phyloP scores from a whole-genome alignment of 2,113 vertebrate genomes.

The Eretmochelys imbricata region DNA sequence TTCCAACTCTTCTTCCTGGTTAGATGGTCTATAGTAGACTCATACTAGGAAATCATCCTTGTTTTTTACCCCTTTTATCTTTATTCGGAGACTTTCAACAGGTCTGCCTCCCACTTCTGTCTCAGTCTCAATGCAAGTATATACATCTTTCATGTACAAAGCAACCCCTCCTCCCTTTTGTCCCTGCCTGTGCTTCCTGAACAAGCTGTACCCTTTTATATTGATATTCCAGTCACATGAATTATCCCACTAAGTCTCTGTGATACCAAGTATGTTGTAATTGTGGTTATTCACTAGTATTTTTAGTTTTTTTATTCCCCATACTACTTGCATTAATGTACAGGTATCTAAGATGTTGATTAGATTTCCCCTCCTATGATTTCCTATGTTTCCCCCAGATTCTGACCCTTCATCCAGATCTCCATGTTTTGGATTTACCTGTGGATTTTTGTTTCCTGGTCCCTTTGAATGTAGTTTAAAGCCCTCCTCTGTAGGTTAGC shows the following conservation, averaged over 20 bases:
- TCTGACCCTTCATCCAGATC: not conserved
- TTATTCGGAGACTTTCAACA: not conserved
- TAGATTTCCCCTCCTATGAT: not conserved
- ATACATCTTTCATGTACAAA: not conserved
- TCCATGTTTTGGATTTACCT: not conserved
- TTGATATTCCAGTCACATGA: not conserved
- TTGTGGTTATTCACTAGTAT: not conserved
- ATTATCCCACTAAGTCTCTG: not conserved
- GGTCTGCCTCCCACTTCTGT: not conserved
- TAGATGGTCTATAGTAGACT: not conserved
- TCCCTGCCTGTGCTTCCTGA: not conserved
- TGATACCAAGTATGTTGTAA: not conserved
- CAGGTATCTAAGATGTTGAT: not conserved
- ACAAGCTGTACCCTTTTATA: not conserved
- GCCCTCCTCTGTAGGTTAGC: not conserved
- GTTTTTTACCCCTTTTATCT: not conserved
- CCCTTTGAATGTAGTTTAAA: not conserved
- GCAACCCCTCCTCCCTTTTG: not conserved
- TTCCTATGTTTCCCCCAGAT: not conserved
- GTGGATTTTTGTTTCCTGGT: not conserved
- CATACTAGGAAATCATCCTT: not conserved
- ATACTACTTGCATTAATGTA: not conserved
- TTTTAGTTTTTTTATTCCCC: not conserved
- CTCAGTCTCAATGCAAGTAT: not conserved
- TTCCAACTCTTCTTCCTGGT: not conserved